A percentile compares a stretch with the other conserved stretches of the same genome.
Conservation (phyloP, 2,888 invertebrate genomes). For the Tipula confusa region DNA sequence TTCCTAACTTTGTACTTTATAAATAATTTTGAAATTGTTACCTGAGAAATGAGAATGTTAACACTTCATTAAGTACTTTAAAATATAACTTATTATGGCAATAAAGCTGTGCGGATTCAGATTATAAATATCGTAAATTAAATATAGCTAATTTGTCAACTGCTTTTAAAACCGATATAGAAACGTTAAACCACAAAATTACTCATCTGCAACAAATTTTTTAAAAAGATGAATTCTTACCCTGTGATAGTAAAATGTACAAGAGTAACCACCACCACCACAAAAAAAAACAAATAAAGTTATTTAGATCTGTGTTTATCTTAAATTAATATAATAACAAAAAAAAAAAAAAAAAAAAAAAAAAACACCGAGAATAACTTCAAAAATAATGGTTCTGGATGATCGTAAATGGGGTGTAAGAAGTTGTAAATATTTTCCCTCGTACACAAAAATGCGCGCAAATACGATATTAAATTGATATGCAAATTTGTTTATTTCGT, state of each 20-base stretch:
- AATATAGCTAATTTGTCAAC: background rate
- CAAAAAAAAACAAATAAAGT: background rate
- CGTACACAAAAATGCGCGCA: background rate
- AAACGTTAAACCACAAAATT: background rate
- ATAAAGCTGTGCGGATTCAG: too few relatives aligned
- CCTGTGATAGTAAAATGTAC: background rate
- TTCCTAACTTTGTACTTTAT: too few relatives aligned
- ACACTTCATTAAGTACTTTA: background rate
- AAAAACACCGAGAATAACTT: background rate
- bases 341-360: background rate
- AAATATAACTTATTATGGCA: too few relatives aligned
- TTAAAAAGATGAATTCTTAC: background rate
- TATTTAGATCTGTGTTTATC: slow-evolving; percentile 6
- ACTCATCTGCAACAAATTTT: background rate
- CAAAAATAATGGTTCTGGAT: background rate
- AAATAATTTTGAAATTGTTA: too few relatives aligned
- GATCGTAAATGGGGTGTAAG: slow-evolving; percentile 16
- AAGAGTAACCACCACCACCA: background rate
- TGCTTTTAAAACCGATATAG: background rate
- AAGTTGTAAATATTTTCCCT: slow-evolving; percentile 3
- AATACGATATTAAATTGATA: background rate
- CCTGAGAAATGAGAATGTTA: too few relatives aligned
- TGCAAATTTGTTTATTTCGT: background rate
- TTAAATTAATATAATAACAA: background rate
- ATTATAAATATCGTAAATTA: too few relatives aligned